Conservation (phyloP, 2,888 invertebrate genomes). For the Monochamus alternatus region DNA sequence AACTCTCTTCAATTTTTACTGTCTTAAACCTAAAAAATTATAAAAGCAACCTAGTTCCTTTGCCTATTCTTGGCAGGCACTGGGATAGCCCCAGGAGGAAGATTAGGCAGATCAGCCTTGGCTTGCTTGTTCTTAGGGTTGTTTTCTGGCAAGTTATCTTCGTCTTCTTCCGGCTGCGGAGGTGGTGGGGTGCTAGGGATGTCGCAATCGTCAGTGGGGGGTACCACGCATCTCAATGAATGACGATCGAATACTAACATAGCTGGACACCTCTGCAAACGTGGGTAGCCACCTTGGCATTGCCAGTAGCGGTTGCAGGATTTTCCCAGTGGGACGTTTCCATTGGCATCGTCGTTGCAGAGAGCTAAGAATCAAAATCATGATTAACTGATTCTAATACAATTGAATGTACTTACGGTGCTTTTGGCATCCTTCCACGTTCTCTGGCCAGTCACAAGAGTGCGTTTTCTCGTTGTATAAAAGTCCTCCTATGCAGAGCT, state of each 20-base stretch:
- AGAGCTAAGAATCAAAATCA: slow-evolving; percentile 77
- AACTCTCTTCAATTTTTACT: neutral
- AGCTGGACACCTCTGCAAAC: slow-evolving; percentile 91
- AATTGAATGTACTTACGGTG: slow-evolving; percentile 84
- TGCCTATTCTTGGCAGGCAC: slow-evolving; percentile 61
- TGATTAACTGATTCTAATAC: neutral
- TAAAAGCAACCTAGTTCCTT: neutral
- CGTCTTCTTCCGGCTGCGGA: slow-evolving; percentile 74
- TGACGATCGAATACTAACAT: slow-evolving; percentile 90
- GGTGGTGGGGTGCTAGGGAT: slow-evolving; percentile 84
- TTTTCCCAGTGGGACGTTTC: slow-evolving; percentile 92
- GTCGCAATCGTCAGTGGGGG: slow-evolving; percentile 92
- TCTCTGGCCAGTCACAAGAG: slow-evolving; percentile 95
- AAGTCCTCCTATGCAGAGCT: slow-evolving; percentile 92
- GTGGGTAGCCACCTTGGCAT: slow-evolving; percentile 94
- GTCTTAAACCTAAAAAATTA: slow-evolving; percentile 20
- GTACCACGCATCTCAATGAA: slow-evolving; percentile 88
- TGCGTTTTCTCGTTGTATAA: slow-evolving; percentile 92
- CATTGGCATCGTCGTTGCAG: slow-evolving; percentile 92
- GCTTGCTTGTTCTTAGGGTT: slow-evolving; percentile 61
- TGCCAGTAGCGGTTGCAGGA: slow-evolving; percentile 96
- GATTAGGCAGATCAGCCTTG: slow-evolving; percentile 60
- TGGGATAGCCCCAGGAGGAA: slow-evolving; percentile 69
- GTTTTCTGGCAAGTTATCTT: slow-evolving; percentile 65
- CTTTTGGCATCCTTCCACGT: slow-evolving; percentile 94